Conservation (phyloP, 92 coral and sea anemone genomes). For the Hydrozoanthus gracilis region DNA sequence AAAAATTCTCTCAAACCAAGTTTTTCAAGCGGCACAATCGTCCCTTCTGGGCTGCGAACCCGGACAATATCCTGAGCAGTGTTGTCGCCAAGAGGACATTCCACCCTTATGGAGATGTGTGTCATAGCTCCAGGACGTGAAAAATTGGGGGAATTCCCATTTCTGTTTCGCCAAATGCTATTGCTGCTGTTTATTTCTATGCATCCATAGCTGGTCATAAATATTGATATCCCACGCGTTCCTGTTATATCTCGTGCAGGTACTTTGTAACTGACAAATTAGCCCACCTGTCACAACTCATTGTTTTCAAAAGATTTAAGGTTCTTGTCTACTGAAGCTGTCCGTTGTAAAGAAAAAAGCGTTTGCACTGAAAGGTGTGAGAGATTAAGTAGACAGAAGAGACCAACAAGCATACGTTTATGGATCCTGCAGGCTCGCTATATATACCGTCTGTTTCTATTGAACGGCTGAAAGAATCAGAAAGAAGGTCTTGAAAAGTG, state of each 20-base stretch:
- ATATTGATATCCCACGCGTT: slow-evolving; percentile 25
- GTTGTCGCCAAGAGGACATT: slow-evolving; percentile 54
- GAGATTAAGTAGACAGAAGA: no score
- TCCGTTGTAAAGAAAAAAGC: background rate
- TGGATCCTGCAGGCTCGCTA: no score
- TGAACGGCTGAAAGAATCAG: no score
- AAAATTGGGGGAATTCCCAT: background rate
- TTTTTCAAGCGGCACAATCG: slow-evolving; percentile 13
- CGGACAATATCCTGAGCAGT: slow-evolving; percentile 50
- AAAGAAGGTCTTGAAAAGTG: no score
- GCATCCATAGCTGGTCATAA: background rate
- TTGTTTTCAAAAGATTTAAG: background rate
- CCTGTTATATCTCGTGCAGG: slow-evolving; percentile 26
- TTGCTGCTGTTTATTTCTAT: background rate
- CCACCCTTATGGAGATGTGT: slow-evolving; percentile 51
- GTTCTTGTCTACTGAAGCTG: background rate
- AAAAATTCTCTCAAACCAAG: background rate
- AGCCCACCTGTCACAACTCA: background rate
- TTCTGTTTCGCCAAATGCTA: slow-evolving; percentile 21
- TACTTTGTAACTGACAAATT: slow-evolving; percentile 1
- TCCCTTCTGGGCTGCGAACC: slow-evolving; percentile 63
- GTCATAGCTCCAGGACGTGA: slow-evolving; percentile 35
- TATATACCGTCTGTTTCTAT: no score
- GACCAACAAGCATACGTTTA: no score
- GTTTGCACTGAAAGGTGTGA: no score